These are phyloP conservation scores for Prostheceraeus crozeri DNA, from an alignment of 2,888 invertebrate species.

Conservation along the genomic window DNA sequence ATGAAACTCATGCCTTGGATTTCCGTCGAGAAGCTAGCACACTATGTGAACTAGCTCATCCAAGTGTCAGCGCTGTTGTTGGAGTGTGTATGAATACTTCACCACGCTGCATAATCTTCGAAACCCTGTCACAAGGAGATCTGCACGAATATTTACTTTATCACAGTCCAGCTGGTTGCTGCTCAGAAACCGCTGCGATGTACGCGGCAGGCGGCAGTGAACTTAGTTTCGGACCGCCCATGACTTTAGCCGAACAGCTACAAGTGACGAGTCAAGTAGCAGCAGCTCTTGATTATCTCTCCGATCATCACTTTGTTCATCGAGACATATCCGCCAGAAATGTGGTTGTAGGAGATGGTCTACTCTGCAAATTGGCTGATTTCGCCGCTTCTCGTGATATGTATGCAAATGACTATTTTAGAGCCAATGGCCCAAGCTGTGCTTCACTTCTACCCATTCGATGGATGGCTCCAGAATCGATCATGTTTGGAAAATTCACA, in stretches of 20 bases:
- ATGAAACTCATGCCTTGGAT: slow-evolving; percentile 49
- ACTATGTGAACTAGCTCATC: slow-evolving; percentile 49
- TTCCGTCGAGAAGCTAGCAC: slow-evolving; percentile 58
- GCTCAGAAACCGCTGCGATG: slow-evolving; percentile 12
- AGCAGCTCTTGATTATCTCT: slow-evolving; percentile 52
- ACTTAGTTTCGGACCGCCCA: slow-evolving; percentile 9
- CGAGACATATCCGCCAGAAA: slow-evolving; percentile 55
- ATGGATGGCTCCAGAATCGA: slow-evolving; percentile 59
- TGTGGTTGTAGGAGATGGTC: slow-evolving; percentile 51
- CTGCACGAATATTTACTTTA: slow-evolving; percentile 54
- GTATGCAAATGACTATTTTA: slow-evolving; percentile 55
- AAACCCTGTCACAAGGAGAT: slow-evolving; percentile 56
- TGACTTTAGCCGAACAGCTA: slow-evolving; percentile 46
- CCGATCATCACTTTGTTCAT: slow-evolving; percentile 55
- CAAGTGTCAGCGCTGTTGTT: slow-evolving; percentile 53
- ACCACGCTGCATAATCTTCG: slow-evolving; percentile 47
- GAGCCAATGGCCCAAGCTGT: slow-evolving; percentile 60
- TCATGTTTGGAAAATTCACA: slow-evolving; percentile 58
- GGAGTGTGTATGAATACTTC: slow-evolving; percentile 45
- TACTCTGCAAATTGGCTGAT: slow-evolving; percentile 54
- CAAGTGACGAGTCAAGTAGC: slow-evolving; percentile 50
- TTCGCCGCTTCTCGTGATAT: slow-evolving; percentile 56
- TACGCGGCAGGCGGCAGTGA: slow-evolving; percentile 31
- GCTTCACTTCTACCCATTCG: slow-evolving; percentile 59
- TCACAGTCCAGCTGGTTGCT: slow-evolving; percentile 21